Percentiles rank a stretch among this genome's conserved stretches.
Evolutionary conservation across 2,113 vertebrate species (phyloP).

Genomic region (Paramormyrops kingsleyae): DNA sequence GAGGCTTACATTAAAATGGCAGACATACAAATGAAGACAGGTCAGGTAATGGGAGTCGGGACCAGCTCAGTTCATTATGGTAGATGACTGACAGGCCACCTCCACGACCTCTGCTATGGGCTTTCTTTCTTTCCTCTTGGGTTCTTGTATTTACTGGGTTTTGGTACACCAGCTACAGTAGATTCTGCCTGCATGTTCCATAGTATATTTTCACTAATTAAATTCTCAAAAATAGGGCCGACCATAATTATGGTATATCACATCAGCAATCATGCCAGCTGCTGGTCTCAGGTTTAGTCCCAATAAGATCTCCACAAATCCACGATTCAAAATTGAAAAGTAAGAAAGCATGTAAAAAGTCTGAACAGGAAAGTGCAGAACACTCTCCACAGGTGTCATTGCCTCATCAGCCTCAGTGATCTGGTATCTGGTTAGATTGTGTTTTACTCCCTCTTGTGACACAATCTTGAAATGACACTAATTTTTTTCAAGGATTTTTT

Average conservation of each 20-base stretch:
- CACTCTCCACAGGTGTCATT: background rate
- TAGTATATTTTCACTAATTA: background rate
- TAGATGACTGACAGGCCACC: too few relatives aligned
- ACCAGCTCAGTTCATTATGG: too few relatives aligned
- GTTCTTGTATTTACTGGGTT: background rate
- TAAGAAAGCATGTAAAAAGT: background rate
- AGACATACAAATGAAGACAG: too few relatives aligned
- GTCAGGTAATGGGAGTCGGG: too few relatives aligned
- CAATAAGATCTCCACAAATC: background rate
- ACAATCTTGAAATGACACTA: conserved; percentile 29
- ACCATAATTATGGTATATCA: background rate
- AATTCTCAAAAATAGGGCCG: background rate
- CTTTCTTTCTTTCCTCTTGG: too few relatives aligned
- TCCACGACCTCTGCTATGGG: too few relatives aligned
- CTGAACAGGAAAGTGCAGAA: background rate
- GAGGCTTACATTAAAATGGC: too few relatives aligned
- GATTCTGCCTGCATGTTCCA: background rate
- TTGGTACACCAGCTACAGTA: background rate
- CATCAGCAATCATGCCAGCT: background rate
- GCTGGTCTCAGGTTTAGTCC: background rate
- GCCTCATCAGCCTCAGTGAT: background rate
- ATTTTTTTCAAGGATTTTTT: background rate
- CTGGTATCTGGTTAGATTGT: background rate
- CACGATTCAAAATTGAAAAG: background rate
- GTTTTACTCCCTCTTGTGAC: conserved; percentile 29